Evolutionary conservation across 2,797 vertebrate genomes (phyloP).

Genomic region (Rhadinocentrus ornatus): DNA sequence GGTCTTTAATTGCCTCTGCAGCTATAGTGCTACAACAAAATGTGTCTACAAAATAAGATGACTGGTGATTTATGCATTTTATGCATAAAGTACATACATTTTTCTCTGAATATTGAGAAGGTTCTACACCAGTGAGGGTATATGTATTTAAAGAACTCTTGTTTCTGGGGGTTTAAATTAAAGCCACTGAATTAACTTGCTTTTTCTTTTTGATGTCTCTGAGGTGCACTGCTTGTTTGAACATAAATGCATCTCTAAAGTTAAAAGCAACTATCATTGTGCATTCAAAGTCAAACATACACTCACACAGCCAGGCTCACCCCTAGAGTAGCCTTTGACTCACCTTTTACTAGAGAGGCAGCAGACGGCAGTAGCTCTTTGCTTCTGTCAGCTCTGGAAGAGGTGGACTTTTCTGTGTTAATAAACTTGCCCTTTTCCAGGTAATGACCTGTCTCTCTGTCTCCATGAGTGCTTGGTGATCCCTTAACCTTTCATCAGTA

Average conservation of each 20-base stretch:
- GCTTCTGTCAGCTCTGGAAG: slow-evolving; percentile 73
- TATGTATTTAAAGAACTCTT: neutral
- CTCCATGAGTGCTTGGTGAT: slow-evolving; percentile 69
- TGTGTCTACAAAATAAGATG: neutral
- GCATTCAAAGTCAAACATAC: slow-evolving; percentile 18
- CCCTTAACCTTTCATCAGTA: slow-evolving; percentile 83
- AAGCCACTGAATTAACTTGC: neutral
- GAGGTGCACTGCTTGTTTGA: neutral
- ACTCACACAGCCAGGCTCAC: slow-evolving; percentile 18
- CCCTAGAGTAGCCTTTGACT: slow-evolving; percentile 37
- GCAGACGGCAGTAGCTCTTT: slow-evolving; percentile 72
- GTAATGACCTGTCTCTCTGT: slow-evolving; percentile 83
- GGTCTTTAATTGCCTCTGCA: slow-evolving; percentile 12
- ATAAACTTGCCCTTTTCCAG: slow-evolving; percentile 85
- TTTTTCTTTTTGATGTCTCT: neutral
- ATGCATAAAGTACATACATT: neutral
- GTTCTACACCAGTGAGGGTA: neutral
- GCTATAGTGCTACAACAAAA: slow-evolving; percentile 8
- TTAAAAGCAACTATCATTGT: slow-evolving; percentile 9
- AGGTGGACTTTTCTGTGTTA: slow-evolving; percentile 82
- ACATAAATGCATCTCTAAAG: slow-evolving; percentile 9
- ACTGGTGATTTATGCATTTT: slow-evolving; percentile 15
- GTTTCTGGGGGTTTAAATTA: neutral
- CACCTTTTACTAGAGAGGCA: slow-evolving; percentile 54
- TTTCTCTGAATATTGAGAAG: slow-evolving; percentile 3